Evolutionary conservation across 2,797 vertebrate species (phyloP).

Genomic region (Pristis pectinata): DNA sequence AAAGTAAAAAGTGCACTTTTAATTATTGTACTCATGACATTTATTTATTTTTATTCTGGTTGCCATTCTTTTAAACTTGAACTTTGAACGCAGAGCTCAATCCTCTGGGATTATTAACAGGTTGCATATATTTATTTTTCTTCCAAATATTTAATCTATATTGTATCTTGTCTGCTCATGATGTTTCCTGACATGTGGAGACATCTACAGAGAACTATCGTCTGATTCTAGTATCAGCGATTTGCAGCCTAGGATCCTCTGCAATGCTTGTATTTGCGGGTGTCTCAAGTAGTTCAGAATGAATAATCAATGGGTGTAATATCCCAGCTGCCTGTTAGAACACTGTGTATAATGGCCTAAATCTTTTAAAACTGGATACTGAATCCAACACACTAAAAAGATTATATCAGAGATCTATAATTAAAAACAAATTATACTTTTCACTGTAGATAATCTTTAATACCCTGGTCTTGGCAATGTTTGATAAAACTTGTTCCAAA

Average conservation of each 20-base stretch:
- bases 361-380: neutral
- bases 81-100: neutral
- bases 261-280: neutral
- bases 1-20: neutral
- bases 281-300: neutral
- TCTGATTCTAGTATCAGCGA: neutral
- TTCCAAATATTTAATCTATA: neutral
- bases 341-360: neutral
- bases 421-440: slow-evolving; percentile 16
- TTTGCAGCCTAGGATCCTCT: neutral
- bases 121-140: neutral
- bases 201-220: neutral
- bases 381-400: neutral
- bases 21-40: neutral
- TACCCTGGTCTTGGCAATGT: neutral
- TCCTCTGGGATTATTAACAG: neutral
- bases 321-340: neutral
- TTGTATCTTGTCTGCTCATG: neutral
- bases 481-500: slow-evolving; percentile 17
- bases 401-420: neutral
- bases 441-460: slow-evolving; percentile 17
- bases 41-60: neutral
- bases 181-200: neutral
- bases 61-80: neutral
- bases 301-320: neutral